Evolutionary conservation across 2,113 vertebrate genomes (phyloP).

Genomic region (Narcine bancroftii): DNA sequence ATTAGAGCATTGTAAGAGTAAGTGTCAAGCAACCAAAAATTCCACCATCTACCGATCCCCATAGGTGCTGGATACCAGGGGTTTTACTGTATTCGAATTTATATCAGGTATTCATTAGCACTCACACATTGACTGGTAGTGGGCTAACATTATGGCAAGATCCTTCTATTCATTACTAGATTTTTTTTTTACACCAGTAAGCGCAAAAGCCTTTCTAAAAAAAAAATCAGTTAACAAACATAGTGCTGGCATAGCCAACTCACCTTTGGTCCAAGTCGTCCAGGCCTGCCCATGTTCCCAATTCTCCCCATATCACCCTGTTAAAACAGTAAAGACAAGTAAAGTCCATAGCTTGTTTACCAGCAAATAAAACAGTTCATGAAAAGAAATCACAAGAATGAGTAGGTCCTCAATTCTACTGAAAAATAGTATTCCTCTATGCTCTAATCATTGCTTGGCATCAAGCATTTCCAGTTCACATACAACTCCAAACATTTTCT

Average conservation of each 20-base stretch:
- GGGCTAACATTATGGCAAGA: not conserved
- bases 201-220: not conserved
- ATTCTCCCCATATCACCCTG: conserved; percentile 86
- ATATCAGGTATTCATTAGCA: not conserved
- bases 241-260: not conserved
- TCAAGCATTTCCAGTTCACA: not conserved
- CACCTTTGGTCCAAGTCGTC: conserved; percentile 90
- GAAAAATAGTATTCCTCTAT: not conserved
- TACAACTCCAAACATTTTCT: not conserved
- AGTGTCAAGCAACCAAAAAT: too few relatives aligned
- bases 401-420: not conserved
- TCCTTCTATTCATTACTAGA: not conserved
- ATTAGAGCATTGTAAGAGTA: too few relatives aligned
- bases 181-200: not conserved
- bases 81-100: not conserved
- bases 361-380: not conserved
- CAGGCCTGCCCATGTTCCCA: conserved; percentile 76
- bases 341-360: not conserved
- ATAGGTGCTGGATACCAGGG: too few relatives aligned
- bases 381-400: not conserved
- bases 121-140: not conserved
- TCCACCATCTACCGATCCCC: too few relatives aligned
- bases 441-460: not conserved
- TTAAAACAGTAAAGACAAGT: conserved; percentile 47
- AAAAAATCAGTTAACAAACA: not conserved